Percentiles rank a stretch among this genome's conserved stretches.
Evolutionary conservation across 2,888 invertebrate genomes (phyloP).

Genomic region (Ochropacha duplaris): DNA sequence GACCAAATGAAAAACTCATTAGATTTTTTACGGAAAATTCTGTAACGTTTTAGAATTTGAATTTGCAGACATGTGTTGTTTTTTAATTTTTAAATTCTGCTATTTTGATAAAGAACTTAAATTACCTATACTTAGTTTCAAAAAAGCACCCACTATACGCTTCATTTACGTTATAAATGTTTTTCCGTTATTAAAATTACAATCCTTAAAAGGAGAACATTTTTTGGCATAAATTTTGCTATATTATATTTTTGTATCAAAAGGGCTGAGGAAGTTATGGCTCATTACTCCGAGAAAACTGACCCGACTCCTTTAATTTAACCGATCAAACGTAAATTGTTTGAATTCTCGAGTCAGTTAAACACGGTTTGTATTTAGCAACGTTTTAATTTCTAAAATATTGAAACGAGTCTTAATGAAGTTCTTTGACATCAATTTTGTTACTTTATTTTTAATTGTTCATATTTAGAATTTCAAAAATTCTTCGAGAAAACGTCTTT

Average conservation of each 20-base stretch:
- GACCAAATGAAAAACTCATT: constrained; percentile 40
- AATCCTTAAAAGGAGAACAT: neutral
- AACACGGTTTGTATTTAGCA: constrained; percentile 4
- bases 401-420: neutral
- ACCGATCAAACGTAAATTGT: constrained; percentile 26
- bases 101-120: no score
- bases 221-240: neutral
- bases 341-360: constrained; percentile 17
- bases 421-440: neutral
- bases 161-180: neutral
- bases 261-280: constrained; percentile 18
- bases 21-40: neutral
- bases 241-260: constrained; percentile 13
- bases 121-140: no score
- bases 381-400: constrained; percentile 16
- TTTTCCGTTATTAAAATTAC: neutral
- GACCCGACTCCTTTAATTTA: constrained; percentile 19
- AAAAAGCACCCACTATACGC: no score
- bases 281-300: constrained; percentile 15
- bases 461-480: no score
- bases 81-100: no score
- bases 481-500: no score
- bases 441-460: no score
- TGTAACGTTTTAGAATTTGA: neutral
- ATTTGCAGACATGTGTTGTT: neutral